phyloP scores from a whole-genome alignment of 2,888 invertebrate species.

The Drosophila limbata region DNA sequence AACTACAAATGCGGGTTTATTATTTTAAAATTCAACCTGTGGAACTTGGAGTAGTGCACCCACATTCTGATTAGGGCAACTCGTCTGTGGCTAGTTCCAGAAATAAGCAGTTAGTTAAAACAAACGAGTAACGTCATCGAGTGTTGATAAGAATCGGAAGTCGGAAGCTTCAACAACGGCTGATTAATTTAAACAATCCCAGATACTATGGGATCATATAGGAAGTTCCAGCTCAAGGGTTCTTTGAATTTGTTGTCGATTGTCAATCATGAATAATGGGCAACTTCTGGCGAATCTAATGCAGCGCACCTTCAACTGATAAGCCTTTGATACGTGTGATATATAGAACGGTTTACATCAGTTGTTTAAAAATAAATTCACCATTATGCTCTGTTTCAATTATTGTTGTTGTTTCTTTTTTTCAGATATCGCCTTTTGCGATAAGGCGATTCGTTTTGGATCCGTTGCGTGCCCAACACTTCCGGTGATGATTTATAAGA shows the following conservation, averaged over 20 bases:
- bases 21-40: conserved; percentile 7
- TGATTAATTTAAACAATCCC: not conserved
- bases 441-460: conserved; percentile 44
- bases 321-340: conserved; percentile 34
- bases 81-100: conserved; percentile 3
- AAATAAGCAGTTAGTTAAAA: not conserved
- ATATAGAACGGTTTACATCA: conserved; percentile 51
- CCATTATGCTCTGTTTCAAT: too few relatives aligned
- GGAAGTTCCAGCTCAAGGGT: conserved; percentile 25
- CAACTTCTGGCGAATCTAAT: conserved; percentile 47
- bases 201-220: conserved; percentile 9
- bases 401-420: too few relatives aligned
- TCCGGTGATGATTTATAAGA: conserved; percentile 70
- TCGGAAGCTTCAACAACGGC: conserved; percentile 5
- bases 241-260: not conserved
- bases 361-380: conserved; percentile 53
- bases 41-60: conserved; percentile 4
- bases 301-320: conserved; percentile 35
- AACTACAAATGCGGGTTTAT: conserved; percentile 35
- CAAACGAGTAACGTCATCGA: conserved; percentile 10
- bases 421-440: conserved; percentile 27
- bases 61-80: conserved; percentile 21
- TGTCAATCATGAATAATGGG: conserved; percentile 55
- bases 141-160: conserved; percentile 14
- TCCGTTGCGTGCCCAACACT: conserved; percentile 44